Percentiles rank a stretch among this genome's conserved stretches.
These are phyloP conservation scores for Diprion similis DNA, from an alignment of 1,140 invertebrate species.

Conservation along the genomic window DNA sequence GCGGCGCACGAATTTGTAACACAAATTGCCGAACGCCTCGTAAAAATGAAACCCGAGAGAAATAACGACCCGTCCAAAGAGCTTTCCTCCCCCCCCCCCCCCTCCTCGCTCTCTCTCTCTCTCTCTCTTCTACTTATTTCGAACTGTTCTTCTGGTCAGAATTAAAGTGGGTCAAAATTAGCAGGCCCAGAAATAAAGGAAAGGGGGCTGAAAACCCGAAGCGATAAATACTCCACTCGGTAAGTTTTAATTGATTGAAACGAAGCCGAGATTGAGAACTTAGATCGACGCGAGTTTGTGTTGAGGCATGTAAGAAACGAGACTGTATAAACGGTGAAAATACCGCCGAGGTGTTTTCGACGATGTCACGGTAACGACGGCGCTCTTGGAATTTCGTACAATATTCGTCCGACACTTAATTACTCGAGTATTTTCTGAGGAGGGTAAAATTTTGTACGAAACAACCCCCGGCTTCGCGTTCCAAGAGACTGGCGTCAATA, in stretches of 20 bases:
- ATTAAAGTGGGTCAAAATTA: not conserved
- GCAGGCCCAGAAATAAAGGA: not conserved
- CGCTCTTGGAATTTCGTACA: constrained; percentile 5
- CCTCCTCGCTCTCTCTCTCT: not conserved
- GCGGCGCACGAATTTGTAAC: constrained; percentile 10
- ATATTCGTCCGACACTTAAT: not conserved
- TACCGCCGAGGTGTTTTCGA: not conserved
- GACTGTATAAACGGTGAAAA: too few relatives aligned
- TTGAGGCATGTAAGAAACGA: not conserved
- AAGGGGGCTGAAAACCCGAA: too few relatives aligned
- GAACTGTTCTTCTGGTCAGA: not conserved
- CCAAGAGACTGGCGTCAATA: not conserved
- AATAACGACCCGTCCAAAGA: not conserved
- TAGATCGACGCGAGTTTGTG: not conserved
- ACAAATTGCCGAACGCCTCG: constrained; percentile 12
- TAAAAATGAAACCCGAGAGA: constrained; percentile 10
- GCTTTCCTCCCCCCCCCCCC: too few relatives aligned
- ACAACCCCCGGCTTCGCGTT: not conserved
- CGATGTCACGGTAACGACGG: not conserved
- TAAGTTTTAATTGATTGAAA: not conserved
- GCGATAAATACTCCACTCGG: not conserved
- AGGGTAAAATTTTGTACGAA: not conserved
- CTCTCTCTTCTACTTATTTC: not conserved
- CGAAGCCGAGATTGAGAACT: not conserved
- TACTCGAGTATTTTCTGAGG: not conserved